Evolutionary conservation across 2,888 invertebrate species (phyloP).

Genomic region (Stratiomys singularior): DNA sequence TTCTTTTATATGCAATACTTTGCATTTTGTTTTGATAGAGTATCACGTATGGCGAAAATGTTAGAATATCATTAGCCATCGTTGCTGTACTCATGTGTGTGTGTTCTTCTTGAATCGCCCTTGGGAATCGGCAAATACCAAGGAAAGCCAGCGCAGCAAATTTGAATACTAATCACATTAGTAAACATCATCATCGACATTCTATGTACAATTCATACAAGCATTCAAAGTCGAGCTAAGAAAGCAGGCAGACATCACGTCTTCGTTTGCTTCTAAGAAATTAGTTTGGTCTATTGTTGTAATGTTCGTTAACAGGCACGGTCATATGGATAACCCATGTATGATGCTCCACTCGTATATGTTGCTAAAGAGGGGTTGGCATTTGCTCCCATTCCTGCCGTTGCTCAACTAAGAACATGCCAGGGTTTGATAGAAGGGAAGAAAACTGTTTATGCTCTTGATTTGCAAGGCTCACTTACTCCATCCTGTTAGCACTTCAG

Average conservation of each 20-base stretch:
- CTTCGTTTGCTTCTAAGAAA: conserved; percentile 35
- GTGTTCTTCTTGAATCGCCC: conserved; percentile 21
- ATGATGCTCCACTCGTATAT: too few relatives aligned
- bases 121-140: conserved; percentile 27
- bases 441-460: too few relatives aligned
- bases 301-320: background rate
- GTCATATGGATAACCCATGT: background rate
- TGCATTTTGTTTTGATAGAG: conserved; percentile 6
- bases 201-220: too few relatives aligned
- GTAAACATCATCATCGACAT: background rate
- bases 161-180: conserved; percentile 35
- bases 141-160: conserved; percentile 22
- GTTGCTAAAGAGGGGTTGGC: too few relatives aligned
- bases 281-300: conserved; percentile 9
- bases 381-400: too few relatives aligned
- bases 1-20: conserved; percentile 23
- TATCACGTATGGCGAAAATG: conserved; percentile 33
- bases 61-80: conserved; percentile 31
- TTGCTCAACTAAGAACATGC: too few relatives aligned
- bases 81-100: background rate
- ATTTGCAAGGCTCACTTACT: too few relatives aligned
- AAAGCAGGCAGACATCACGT: conserved; percentile 34
- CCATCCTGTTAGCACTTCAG: too few relatives aligned
- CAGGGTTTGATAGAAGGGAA: too few relatives aligned
- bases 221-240: background rate